These are phyloP conservation scores for Hucho hucho DNA, from an alignment of 2,113 vertebrate species.

Conservation along the genomic window DNA sequence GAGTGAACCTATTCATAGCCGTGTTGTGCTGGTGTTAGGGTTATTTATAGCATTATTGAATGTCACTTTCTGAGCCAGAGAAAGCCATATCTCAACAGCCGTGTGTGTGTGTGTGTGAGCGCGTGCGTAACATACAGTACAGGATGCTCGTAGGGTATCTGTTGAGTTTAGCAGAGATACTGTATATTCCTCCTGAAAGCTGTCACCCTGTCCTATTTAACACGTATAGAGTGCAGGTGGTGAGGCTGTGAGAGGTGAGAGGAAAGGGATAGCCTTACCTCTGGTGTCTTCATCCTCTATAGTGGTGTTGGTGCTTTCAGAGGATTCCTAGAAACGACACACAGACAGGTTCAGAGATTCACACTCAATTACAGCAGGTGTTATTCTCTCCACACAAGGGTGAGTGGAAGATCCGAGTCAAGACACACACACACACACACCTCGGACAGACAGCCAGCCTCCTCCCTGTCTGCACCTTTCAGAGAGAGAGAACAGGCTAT, in stretches of 20 bases:
- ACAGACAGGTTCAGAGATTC: slow-evolving; percentile 35
- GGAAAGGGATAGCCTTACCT: slow-evolving; percentile 60
- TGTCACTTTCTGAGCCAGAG: neutral
- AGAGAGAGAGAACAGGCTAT: slow-evolving; percentile 19
- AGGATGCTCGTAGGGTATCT: neutral
- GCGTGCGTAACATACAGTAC: neutral
- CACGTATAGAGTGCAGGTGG: neutral
- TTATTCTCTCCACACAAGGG: too few species aligned
- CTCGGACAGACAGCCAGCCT: neutral
- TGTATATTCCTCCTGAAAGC: neutral
- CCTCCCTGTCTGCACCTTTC: slow-evolving; percentile 17
- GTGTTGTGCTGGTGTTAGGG: neutral
- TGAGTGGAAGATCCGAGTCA: too few species aligned
- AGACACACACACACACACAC: slow-evolving; percentile 2
- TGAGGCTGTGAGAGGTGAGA: neutral
- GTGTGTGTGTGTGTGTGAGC: neutral
- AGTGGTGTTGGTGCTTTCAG: slow-evolving; percentile 97
- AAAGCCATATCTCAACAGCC: slow-evolving; percentile 15
- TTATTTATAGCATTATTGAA: slow-evolving; percentile 15
- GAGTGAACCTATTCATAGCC: neutral
- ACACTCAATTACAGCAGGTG: neutral
- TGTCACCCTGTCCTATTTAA: neutral
- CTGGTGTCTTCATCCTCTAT: slow-evolving; percentile 97
- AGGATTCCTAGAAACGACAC: slow-evolving; percentile 88
- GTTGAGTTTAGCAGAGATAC: neutral